phyloP scores from a whole-genome alignment of 1,140 invertebrate species.

The Listronotus bonariensis region DNA sequence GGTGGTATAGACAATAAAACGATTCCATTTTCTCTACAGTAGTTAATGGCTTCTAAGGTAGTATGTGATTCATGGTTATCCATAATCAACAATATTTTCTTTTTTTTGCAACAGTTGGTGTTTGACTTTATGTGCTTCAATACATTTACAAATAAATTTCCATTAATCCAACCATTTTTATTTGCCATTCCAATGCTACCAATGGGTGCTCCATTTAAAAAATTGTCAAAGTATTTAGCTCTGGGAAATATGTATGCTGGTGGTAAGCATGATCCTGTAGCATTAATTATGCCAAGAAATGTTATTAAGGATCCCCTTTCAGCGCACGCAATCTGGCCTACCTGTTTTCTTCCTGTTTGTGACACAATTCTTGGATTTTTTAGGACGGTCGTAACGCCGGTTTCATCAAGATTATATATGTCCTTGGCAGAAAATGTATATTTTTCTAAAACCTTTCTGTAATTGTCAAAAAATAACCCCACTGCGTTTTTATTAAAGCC shows the following conservation, averaged over 20 bases:
- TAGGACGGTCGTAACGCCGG: too few relatives aligned
- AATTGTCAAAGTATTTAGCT: slow-evolving; percentile 45
- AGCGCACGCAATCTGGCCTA: slow-evolving; percentile 52
- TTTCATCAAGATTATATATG: too few relatives aligned
- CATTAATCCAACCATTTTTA: slow-evolving; percentile 29
- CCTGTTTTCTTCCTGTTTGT: slow-evolving; percentile 52
- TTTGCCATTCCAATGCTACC: slow-evolving; percentile 43
- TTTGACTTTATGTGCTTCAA: too few relatives aligned
- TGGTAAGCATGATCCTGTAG: slow-evolving; percentile 51
- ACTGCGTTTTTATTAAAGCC: too few relatives aligned
- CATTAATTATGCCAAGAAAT: slow-evolving; percentile 47
- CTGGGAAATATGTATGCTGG: slow-evolving; percentile 56
- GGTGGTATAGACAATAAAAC: slow-evolving; percentile 50
- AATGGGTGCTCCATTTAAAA: too few relatives aligned
- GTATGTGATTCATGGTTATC: slow-evolving; percentile 36
- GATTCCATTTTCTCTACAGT: slow-evolving; percentile 49
- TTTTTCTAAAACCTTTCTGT: too few relatives aligned
- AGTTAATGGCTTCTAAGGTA: slow-evolving; percentile 42
- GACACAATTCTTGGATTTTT: slow-evolving; percentile 27
- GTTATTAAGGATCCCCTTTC: slow-evolving; percentile 57
- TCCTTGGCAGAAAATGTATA: too few relatives aligned
- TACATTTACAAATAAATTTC: too few relatives aligned
- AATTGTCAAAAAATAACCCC: too few relatives aligned
- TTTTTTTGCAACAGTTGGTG: too few relatives aligned
- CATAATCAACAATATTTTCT: slow-evolving; percentile 13